phyloP scores from a whole-genome alignment of 2,113 vertebrate genomes.

The Scomber japonicus region DNA sequence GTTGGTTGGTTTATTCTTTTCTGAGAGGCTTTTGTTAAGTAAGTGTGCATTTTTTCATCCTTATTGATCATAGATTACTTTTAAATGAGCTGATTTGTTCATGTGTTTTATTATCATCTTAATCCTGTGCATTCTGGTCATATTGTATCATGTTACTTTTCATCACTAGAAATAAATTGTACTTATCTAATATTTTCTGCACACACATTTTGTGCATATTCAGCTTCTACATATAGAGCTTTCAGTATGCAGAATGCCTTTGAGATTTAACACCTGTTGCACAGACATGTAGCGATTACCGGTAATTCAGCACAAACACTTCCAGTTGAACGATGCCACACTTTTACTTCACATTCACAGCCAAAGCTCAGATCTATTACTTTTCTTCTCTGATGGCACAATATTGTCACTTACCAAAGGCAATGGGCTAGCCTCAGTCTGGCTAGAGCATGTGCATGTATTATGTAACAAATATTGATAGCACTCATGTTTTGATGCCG shows the following conservation, averaged over 20 bases:
- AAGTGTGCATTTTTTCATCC: background rate
- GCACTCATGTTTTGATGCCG: constrained; percentile 73
- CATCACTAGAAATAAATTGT: background rate
- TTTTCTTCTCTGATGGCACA: background rate
- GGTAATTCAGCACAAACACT: background rate
- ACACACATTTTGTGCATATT: too few species aligned
- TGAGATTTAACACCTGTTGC: background rate
- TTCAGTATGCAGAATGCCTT: background rate
- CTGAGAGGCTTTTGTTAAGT: accelerated
- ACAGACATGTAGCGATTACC: background rate
- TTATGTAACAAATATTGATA: constrained; percentile 74
- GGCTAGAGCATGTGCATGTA: constrained; percentile 39
- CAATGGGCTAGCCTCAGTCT: constrained; percentile 24
- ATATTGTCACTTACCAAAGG: constrained; percentile 38
- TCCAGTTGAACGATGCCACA: background rate
- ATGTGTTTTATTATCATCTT: too few species aligned
- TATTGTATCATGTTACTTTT: background rate
- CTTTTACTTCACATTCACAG: background rate
- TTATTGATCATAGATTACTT: too few species aligned
- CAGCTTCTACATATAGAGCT: background rate
- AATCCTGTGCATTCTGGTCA: background rate
- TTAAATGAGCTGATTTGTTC: too few species aligned
- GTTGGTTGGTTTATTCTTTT: background rate
- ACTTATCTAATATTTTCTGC: too few species aligned
- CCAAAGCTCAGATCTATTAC: background rate